Conservation (phyloP, 2,797 vertebrate species). For the Pantherophis alleghaniensis region DNA sequence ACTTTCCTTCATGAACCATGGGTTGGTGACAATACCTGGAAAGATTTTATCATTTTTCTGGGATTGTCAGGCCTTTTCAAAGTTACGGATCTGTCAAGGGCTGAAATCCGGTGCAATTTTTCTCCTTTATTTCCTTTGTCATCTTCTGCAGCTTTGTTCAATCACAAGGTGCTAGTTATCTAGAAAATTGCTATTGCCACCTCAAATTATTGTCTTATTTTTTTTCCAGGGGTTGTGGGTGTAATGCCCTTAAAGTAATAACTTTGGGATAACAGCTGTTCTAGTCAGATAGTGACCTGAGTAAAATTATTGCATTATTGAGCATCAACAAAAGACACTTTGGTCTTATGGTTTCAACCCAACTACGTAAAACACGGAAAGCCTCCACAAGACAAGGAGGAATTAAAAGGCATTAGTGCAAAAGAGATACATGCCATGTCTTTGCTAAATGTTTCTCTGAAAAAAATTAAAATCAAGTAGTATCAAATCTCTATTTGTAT, state of each 20-base stretch:
- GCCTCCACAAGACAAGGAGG: background rate
- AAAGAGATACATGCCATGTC: background rate
- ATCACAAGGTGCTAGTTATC: constrained; percentile 28
- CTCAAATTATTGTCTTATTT: constrained; percentile 21
- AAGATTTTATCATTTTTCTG: background rate
- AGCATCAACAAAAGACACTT: constrained; percentile 32
- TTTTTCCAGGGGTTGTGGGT: constrained; percentile 28
- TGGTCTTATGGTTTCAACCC: constrained; percentile 21
- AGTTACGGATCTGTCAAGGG: constrained; percentile 18
- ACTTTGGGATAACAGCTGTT: constrained; percentile 29
- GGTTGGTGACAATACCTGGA: background rate
- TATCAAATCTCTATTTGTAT: background rate
- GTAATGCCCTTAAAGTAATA: constrained; percentile 32
- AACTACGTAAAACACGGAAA: background rate
- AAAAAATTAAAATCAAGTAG: background rate
- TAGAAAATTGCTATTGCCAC: constrained; percentile 23
- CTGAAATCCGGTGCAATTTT: constrained; percentile 1
- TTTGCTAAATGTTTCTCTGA: background rate
- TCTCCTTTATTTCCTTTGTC: background rate
- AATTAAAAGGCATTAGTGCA: background rate
- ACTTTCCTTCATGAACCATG: background rate
- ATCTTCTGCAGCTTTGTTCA: constrained; percentile 12
- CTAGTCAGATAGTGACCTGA: constrained; percentile 34
- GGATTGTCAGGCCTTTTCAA: background rate
- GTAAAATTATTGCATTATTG: constrained; percentile 47